Base-by-base conservation (phyloP, 2,113 vertebrate species). In the Tenrec ecaudatus region DNA sequence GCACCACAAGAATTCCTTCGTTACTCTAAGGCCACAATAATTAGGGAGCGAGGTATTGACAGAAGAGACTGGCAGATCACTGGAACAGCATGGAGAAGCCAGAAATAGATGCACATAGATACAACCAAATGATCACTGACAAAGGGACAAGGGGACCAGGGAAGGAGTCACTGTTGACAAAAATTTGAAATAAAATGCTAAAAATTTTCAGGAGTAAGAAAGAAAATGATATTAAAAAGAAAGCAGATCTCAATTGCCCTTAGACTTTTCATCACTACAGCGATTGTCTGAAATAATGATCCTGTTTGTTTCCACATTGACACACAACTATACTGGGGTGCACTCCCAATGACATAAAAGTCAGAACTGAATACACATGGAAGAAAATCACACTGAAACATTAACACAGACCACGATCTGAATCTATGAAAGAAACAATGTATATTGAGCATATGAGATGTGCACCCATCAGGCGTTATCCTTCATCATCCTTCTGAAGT, bases 281-380 rank as follows among this genome's bases (percentile, higher is more conserved):
- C 2, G 11, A 83, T 20, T 14, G 36, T 87, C 62, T 64, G 43
- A 76, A 7, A 40, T 40, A 40, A 19, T n/a, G 6, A 53, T 38
- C 36, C 6, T 60, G 38, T 43, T 38, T 75, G 47, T 60, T 88
- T 88, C 43, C 68, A 3, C 66, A 69, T 62, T 38, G 14, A 69
- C 80, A 66, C 58, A 64, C 91, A 62, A 82, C 53, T 76, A 4
- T 25, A 53, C 29, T 15, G 47, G 47, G 83, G 43, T 23, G 16
- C 20, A 57, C 62, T 53, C 36, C 90, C 64, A 76, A 16, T 90
- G 58, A 80, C 40, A 38, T 92, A 66, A 87, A 89, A 84, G 33
- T 53, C 88, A 40, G 43, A 33, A 60, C 27, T 60, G 14, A 60
- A 73, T 90, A 29, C 60, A 64, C 58, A n/a, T 19, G 62, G 92